Base-by-base conservation (phyloP, 2,113 vertebrate genomes). In the Hoplias malabaricus region DNA sequence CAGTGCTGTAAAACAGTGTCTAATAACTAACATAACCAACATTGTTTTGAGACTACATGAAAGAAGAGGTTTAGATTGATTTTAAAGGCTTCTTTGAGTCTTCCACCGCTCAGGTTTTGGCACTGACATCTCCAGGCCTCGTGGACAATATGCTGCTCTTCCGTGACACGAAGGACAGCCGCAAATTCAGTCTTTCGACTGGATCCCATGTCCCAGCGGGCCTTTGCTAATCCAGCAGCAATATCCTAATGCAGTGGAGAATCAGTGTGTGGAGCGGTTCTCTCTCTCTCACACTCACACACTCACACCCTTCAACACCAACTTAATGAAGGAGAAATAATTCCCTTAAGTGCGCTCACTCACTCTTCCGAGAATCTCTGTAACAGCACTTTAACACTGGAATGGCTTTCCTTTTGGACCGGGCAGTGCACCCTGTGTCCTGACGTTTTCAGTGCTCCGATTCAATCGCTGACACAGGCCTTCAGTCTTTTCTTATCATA, bases 221-320 rank as follows among this genome's bases (percentile, higher is more conserved):
- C 43, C 53, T 66, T 48, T 57, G 40, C 75, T 84, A 79, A 81
- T 75, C 76, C 82, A 79, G 43, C 59, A 48, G 72, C 65, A 80
- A 78, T 73, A 78, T 54, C 67, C 59, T 79, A 77, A 83, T 80
- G 79, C 75, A 70, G 8, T n/a, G 27, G 56, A 59, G 25, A 34
- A n/a, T n/a, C 57, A 36, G 73, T n/a, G 59, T 67, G 75, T 25
- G 69, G 75, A 70, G 63, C 40, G 31, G 33, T 70, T 16, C 38
- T 19, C 43, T 5, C n/a, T n/a, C n/a, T n/a, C n/a, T n/a, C n/a
- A n/a, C n/a, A n/a, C n/a, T n/a, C n/a, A n/a, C 46, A 57, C 9
- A 5, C 31, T 6, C 38, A 36, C 12, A 48, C 42, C 27, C n/a
- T n/a, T 54, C 13, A 75, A 53, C 68, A 36, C 25, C n/a, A 21